Base-by-base conservation (phyloP, 1,140 invertebrate genomes). In the Sinella curviseta region DNA sequence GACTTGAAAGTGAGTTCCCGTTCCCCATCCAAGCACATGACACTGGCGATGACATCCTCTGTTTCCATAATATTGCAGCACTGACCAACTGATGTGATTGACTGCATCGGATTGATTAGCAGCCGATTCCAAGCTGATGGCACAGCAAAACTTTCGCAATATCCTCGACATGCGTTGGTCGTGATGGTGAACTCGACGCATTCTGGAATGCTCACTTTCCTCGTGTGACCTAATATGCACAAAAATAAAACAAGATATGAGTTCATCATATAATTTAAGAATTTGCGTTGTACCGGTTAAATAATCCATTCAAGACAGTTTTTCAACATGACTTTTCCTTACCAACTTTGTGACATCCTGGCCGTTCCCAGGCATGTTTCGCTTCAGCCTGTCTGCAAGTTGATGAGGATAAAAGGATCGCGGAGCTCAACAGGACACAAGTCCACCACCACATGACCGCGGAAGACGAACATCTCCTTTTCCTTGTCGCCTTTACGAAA, bases 121-220 rank as follows among this genome's bases (percentile, higher is more conserved):
- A 90, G 80, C 0, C 89, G 89, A 39, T 91, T 90, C 73, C 90
- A 87, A 20, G 91, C 87, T 0, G 92, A 90, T 82, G 89, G 92
- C 83, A 90, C 88, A 0, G 83, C 83, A 90, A 92, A 95, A 0
- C 94, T 95, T 84, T 93, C 91, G 86, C 95, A 96, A 87, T 91
- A 95, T 0, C 94, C 94, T 74, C 94, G 89, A 84, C 94, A 96
- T 0, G 94, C 39, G 73, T 95, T 95, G 24, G 94, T 95, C 12
- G 92, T 94, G 81, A 95, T 92, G 77, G 91, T 88, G 85, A 96
- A 95, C 82, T 93, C 91, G 0, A 95, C 91, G 86, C 94, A 96
- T 83, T 93, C 92, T 0, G 93, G 92, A 82, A 95, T 94, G 67
- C 90, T 91, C 74, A 95, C 92, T 81, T 89, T 92, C 79, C 94